Conservation (phyloP, 2,113 vertebrate species). For the Centropus bengalensis region DNA sequence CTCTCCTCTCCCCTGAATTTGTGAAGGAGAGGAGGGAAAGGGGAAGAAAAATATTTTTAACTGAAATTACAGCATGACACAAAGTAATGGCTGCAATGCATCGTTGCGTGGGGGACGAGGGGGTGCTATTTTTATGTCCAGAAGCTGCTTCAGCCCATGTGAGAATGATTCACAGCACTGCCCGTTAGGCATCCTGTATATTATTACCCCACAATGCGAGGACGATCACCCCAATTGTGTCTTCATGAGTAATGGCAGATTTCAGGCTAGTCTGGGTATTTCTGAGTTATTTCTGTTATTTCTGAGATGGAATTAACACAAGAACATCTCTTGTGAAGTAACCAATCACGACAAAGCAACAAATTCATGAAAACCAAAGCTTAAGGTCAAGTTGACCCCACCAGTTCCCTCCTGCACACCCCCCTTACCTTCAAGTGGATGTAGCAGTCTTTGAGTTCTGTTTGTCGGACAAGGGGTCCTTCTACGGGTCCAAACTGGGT, state of each 20-base stretch:
- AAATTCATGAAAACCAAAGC: background rate
- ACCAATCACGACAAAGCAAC: background rate
- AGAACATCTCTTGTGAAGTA: background rate
- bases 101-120: background rate
- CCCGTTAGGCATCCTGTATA: rapidly evolving
- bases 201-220: background rate
- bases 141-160: background rate
- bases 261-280: background rate
- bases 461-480: conserved; percentile 87
- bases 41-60: background rate
- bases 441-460: conserved; percentile 87
- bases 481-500: conserved; percentile 97
- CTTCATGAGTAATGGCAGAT: background rate
- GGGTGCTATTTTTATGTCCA: background rate
- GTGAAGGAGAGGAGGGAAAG: background rate
- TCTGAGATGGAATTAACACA: background rate
- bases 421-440: conserved; percentile 89
- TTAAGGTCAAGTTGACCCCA: background rate
- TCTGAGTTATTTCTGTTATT: background rate
- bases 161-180: background rate
- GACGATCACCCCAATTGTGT: background rate
- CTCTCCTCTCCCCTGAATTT: background rate
- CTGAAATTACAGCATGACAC: background rate
- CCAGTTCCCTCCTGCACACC: rapidly evolving
- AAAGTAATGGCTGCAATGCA: background rate